Conservation (phyloP, 2,888 invertebrate genomes). For the Cryptocheilus praepositus region DNA sequence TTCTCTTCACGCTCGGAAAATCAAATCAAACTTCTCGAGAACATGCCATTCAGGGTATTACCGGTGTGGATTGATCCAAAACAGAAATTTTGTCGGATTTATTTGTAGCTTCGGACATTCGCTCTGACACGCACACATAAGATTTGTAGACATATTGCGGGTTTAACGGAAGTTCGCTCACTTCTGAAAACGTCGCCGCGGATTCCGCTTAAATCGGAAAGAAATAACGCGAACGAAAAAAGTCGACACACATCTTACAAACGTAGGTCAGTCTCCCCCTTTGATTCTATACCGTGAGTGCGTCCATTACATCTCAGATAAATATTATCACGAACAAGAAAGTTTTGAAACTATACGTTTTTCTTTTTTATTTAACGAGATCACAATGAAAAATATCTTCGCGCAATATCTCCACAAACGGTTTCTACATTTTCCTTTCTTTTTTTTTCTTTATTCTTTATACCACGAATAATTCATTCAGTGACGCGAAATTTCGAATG, state of each 20-base stretch:
- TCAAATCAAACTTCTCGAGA: constrained; percentile 60
- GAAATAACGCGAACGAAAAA: constrained; percentile 14
- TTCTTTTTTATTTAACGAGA: background rate
- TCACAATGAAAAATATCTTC: constrained; percentile 17
- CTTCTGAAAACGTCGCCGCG: background rate
- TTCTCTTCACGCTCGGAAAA: constrained; percentile 48
- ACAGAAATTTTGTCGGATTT: constrained; percentile 68
- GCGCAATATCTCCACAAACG: constrained; percentile 51
- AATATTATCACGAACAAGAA: constrained; percentile 3
- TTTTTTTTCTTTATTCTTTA: constrained; percentile 4
- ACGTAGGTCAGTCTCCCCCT: constrained; percentile 11
- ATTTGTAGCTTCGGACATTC: constrained; percentile 59
- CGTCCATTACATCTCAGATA: background rate
- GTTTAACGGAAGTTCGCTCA: constrained; percentile 25
- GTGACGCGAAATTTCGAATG: constrained; percentile 68
- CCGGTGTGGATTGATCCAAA: constrained; percentile 76
- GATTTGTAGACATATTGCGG: constrained; percentile 53
- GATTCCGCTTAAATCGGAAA: constrained; percentile 22
- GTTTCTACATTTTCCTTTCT: constrained; percentile 13
- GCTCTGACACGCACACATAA: constrained; percentile 44
- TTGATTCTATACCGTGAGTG: constrained; percentile 2
- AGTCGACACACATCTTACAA: background rate
- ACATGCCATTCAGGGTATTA: constrained; percentile 87
- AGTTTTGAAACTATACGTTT: background rate
- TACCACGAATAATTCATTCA: constrained; percentile 45